Evolutionary conservation across 1,140 invertebrate genomes (phyloP).

Genomic region (Hormaphis cornu): DNA sequence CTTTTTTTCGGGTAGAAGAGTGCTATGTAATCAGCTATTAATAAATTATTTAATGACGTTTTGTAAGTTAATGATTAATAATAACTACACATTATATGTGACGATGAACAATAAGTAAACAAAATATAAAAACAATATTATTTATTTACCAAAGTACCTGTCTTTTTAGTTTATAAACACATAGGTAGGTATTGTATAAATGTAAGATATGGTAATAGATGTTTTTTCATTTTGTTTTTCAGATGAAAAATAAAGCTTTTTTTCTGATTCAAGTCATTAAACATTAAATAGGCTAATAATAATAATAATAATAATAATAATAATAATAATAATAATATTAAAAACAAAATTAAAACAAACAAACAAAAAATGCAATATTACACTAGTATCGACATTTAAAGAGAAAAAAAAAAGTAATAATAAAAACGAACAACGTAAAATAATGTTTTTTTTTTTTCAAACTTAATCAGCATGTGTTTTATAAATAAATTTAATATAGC

Average conservation of each 20-base stretch:
- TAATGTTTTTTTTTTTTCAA: constrained; percentile 2
- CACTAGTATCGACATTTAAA: constrained; percentile 27
- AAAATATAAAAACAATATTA: constrained; percentile 10
- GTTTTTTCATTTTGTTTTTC: constrained; percentile 6
- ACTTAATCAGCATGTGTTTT: constrained; percentile 20
- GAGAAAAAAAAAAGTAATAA: background rate
- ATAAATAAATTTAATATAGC: constrained; percentile 24
- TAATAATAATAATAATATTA: constrained; percentile 27
- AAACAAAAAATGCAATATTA: constrained; percentile 29
- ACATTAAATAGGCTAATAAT: constrained; percentile 21
- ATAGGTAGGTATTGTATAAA: background rate
- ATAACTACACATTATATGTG: background rate
- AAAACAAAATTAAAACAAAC: constrained; percentile 29
- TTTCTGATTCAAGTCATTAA: background rate
- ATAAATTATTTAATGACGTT: no score
- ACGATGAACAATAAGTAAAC: background rate
- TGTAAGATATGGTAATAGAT: background rate
- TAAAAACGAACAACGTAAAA: constrained; percentile 15
- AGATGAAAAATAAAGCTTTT: constrained; percentile 20
- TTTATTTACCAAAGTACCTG: constrained; percentile 22
- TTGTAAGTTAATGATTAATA: no score
- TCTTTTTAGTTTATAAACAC: constrained; percentile 11
- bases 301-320: constrained; percentile 9
- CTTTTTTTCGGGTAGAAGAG: no score
- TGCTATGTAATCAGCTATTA: no score